phyloP scores from a whole-genome alignment of 2,113 vertebrate species.

The Cynopterus brachyotis region DNA sequence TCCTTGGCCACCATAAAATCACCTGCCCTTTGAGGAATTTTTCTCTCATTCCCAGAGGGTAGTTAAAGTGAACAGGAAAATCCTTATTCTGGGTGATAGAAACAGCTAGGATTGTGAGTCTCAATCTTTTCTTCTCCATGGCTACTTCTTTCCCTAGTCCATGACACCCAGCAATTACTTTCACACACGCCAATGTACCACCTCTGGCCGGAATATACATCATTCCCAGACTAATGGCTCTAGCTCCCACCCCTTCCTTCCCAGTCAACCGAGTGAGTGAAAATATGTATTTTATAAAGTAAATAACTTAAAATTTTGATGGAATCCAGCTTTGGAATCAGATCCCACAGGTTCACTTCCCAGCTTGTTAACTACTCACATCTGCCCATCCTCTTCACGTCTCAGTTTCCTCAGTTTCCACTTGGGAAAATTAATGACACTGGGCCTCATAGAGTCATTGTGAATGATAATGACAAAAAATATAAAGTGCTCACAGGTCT shows the following conservation, averaged over 20 bases:
- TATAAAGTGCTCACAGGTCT: too few species aligned
- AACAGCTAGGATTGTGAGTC: background rate
- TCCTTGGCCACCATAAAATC: background rate
- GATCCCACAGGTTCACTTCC: background rate
- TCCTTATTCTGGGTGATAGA: background rate
- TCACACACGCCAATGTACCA: rapidly evolving
- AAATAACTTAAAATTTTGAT: background rate
- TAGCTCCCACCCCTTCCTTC: rapidly evolving
- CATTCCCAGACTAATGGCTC: background rate
- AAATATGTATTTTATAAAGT: background rate
- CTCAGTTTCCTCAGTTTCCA: too few species aligned
- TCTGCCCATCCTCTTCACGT: background rate
- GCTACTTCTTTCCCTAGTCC: too few species aligned
- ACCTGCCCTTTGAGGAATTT: background rate
- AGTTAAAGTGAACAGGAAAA: background rate
- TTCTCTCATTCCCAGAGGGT: background rate
- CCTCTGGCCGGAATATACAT: background rate
- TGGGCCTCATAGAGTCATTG: background rate
- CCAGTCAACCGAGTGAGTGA: background rate
- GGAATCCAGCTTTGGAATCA: background rate
- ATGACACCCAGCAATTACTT: background rate
- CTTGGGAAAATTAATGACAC: background rate
- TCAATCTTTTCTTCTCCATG: background rate
- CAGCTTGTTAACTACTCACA: background rate
- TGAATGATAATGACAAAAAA: background rate